These are phyloP conservation scores for Dendrocincla fuliginosa DNA, from an alignment of 2,797 vertebrate genomes.

Conservation along the genomic window DNA sequence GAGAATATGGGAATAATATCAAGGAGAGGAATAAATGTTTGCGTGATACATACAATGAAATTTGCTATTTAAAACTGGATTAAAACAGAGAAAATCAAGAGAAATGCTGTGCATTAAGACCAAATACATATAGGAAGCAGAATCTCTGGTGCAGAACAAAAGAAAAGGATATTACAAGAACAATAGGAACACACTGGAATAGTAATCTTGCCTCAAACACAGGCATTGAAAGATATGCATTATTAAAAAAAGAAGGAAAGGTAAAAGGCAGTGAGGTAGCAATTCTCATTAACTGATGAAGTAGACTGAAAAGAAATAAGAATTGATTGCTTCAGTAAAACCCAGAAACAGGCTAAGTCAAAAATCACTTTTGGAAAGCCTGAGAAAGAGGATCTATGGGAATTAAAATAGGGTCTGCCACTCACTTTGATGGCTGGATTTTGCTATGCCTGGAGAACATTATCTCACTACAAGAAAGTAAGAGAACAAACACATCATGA, in stretches of 20 bases:
- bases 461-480: neutral
- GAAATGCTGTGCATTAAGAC: constrained; percentile 38
- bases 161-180: constrained; percentile 31
- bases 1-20: constrained; percentile 54
- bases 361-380: constrained; percentile 19
- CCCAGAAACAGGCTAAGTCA: neutral
- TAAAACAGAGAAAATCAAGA: constrained; percentile 63
- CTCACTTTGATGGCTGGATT: neutral
- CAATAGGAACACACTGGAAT: constrained; percentile 7
- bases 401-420: neutral
- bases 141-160: constrained; percentile 47
- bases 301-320: constrained; percentile 51
- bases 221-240: constrained; percentile 6
- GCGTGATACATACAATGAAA: constrained; percentile 47
- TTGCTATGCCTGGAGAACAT: neutral
- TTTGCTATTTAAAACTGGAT: constrained; percentile 59
- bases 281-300: constrained; percentile 54
- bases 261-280: constrained; percentile 42
- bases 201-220: constrained; percentile 17
- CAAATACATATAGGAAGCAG: constrained; percentile 28
- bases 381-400: neutral
- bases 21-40: constrained; percentile 48
- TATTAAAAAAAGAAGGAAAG: constrained; percentile 39
- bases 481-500: neutral
- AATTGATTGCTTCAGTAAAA: constrained; percentile 42